Base-by-base conservation (phyloP, 2,888 invertebrate genomes). In the Auanema freiburgensis region DNA sequence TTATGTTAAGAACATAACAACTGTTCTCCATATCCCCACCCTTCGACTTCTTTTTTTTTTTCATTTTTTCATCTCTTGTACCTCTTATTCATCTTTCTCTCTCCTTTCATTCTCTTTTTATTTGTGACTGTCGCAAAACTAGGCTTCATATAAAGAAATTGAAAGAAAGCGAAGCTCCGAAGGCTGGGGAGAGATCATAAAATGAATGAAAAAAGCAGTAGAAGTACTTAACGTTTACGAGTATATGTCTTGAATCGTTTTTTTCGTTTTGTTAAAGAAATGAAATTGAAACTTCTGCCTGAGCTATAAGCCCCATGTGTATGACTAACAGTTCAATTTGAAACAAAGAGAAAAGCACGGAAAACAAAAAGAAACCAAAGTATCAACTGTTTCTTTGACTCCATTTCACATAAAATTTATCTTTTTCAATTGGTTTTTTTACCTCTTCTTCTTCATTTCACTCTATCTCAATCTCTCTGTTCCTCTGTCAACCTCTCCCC, bases 401-500 rank as follows among this genome's bases (percentile, higher is more conserved):
- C 8, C 46, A 46, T 46, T 46, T 3, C 46, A 5, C 46, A 16
- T 18, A 46, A 46, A 46, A 3, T 18, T 46, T 46, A 18, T 46
- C 21, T 21, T 46, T 18, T n/a, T 2, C n/a, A 11, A 52, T 21
- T 23, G 3, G 4, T 52, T 52, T 52, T 52, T 24, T 23, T n/a
- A n/a, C n/a, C n/a, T 5, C 33, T 10, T 52, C 16, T 21, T 52
- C 24, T 23, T 52, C 18, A 23, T 5, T 52, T 52, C 52, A 4
- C 18, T 52, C 18, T 52, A 3, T 52, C 52, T 52, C 52, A n/a
- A 21, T 5, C 52, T 52, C 52, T 52, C 10, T 21, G 8, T 14
- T 5, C 23, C 52, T 52, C 52, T 52, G n/a, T 52, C 52, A 8
- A 5, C 14, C 52, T 16, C 52, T 52, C 52, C 14, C 52, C 23